Evolutionary conservation across 2,797 vertebrate genomes (phyloP).

Genomic region (Pseudomugil tenellus): DNA sequence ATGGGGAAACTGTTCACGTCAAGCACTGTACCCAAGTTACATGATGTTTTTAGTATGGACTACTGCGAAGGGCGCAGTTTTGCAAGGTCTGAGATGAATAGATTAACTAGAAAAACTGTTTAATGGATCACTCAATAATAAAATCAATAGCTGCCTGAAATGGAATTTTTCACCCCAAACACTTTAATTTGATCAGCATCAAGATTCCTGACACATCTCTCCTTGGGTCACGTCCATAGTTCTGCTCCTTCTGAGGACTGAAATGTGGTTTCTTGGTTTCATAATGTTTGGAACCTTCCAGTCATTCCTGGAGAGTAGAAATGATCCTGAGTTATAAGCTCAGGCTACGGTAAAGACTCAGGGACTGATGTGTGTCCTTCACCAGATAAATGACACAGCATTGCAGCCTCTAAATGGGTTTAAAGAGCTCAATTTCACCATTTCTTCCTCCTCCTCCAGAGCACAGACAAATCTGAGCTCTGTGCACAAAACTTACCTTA

Average conservation of each 20-base stretch:
- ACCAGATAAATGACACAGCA: conserved; percentile 37
- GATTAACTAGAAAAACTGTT: neutral
- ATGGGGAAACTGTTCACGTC: neutral
- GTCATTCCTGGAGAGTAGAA: conserved; percentile 32
- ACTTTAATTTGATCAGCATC: neutral
- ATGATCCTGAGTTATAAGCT: conserved; percentile 29
- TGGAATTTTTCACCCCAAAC: neutral
- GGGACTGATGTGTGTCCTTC: conserved; percentile 35
- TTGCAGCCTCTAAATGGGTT: conserved; percentile 40
- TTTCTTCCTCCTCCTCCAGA: conserved; percentile 31
- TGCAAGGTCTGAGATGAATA: neutral
- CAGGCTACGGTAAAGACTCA: conserved; percentile 14
- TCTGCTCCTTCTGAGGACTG: neutral
- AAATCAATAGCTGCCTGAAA: neutral
- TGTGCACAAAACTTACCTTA: conserved; percentile 33
- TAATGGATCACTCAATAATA: neutral
- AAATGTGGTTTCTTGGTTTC: neutral
- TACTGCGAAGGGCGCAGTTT: neutral
- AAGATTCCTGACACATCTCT: neutral
- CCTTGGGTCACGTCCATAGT: neutral
- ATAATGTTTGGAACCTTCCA: neutral
- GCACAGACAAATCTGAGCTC: conserved; percentile 30
- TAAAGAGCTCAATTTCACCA: conserved; percentile 21
- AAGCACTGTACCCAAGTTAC: neutral
- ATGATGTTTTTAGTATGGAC: neutral